Base-by-base conservation (phyloP, 2,113 vertebrate species). In the Alethe diademata region DNA sequence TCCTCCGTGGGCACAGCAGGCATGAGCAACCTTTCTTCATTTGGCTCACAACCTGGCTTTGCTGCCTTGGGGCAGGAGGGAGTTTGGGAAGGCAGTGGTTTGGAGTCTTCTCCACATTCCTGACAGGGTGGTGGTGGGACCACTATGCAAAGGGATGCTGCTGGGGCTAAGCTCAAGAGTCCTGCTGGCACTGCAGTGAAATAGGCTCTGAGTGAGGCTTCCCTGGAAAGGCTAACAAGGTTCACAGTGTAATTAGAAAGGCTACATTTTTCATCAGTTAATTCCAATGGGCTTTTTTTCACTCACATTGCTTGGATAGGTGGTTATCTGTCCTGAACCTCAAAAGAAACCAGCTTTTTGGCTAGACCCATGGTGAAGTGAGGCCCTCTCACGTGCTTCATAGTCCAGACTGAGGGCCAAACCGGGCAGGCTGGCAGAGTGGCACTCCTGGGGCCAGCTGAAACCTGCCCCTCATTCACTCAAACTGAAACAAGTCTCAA, bases 1-100 rank as follows among this genome's bases (percentile, higher is more conserved):
- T 86, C 4, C 16, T 17, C 26, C 0, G 0, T 65, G 50, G 64
- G 29, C 19, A 45, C 8, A 5, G 18, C 4, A 6, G 24, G 33
- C 31, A n/a, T 53, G 58, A 28, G 45, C 1, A 8, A 31, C 72
- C 81, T 80, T 50, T 48, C 22, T 65, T 38, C 14, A 14, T 2
- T 16, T 10, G 18, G 36, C 31, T 85, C 60, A 4, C 42, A 62
- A 19, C 31, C 35, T 3, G 12, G 25, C 58, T 84, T 58, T 90
- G 73, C 85, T 1, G 3, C 26, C 36, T 19, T 2, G 2, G 19
- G 35, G 20, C 47, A 47, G 31, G 15, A 57, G 64, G 72, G 48
- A 60, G 7, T 62, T 64, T 4, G 5, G 56, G 45, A 81, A 74
- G 40, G 45, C 60, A 70, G 45, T 58, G 54, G 11, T 80, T 45